phyloP scores from a whole-genome alignment of 2,888 invertebrate species.

The Protonemura montana region DNA sequence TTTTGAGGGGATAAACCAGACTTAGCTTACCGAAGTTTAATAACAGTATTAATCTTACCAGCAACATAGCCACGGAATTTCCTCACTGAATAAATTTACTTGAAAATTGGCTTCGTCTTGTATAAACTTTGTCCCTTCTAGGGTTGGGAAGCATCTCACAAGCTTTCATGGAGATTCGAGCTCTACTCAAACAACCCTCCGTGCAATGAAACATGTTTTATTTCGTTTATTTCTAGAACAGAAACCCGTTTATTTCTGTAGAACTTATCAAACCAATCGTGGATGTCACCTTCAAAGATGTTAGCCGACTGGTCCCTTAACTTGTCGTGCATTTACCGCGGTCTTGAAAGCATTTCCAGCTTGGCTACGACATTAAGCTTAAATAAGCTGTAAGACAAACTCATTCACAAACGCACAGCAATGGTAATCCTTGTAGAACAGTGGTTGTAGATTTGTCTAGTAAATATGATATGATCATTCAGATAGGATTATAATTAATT shows the following conservation, averaged over 20 bases:
- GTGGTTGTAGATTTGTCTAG: no score
- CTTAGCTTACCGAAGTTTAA: conserved; percentile 25
- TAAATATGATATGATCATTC: no score
- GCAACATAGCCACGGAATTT: conserved; percentile 20
- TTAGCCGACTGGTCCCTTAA: no score
- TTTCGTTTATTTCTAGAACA: neutral
- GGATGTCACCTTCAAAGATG: no score
- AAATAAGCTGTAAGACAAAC: no score
- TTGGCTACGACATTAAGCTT: no score
- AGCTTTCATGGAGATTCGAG: neutral
- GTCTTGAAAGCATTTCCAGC: no score
- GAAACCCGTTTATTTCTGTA: neutral
- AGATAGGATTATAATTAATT: no score
- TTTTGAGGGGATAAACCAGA: neutral
- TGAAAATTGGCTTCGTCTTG: conserved; percentile 28
- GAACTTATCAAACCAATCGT: neutral
- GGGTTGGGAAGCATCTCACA: neutral
- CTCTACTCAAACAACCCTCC: neutral
- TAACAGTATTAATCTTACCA: conserved; percentile 35
- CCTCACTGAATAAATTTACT: conserved; percentile 34
- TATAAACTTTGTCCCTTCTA: conserved; percentile 31
- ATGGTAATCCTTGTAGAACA: no score
- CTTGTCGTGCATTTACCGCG: no score
- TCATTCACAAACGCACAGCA: no score
- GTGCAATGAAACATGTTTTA: neutral